phyloP scores from a whole-genome alignment of 2,797 vertebrate species.

The Liasis olivaceus region DNA sequence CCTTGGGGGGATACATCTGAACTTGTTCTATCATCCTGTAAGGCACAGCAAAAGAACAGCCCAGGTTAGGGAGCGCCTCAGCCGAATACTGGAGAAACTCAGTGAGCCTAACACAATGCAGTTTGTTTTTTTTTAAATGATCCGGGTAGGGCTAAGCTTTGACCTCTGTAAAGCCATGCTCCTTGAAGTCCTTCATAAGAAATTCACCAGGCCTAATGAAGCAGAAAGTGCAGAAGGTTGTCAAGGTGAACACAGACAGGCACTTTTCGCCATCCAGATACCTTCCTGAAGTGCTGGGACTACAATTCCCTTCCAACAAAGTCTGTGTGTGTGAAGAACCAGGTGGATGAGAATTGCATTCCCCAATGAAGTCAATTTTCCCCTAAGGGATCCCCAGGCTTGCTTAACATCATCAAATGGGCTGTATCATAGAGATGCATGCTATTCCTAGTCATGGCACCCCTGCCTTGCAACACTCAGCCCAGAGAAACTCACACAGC shows the following conservation, averaged over 20 bases:
- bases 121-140: not conserved
- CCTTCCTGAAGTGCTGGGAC: not conserved
- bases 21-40: slow-evolving; percentile 87
- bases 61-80: too few species aligned
- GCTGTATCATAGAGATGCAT: not conserved
- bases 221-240: not conserved
- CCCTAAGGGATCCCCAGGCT: not conserved
- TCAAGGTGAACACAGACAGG: not conserved
- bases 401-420: not conserved
- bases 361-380: not conserved
- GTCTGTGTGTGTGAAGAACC: not conserved
- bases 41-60: not conserved
- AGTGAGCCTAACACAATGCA: not conserved
- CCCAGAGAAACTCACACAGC: not conserved
- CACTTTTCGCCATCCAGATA: not conserved
- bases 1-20: slow-evolving; percentile 78
- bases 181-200: not conserved
- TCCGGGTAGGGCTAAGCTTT: not conserved
- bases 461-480: not conserved
- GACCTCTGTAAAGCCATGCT: not conserved
- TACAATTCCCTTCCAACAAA: not conserved
- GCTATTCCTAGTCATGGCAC: not conserved
- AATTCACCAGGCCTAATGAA: not conserved
- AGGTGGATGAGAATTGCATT: not conserved
- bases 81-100: not conserved